Conservation (phyloP, 2,888 invertebrate species). For the Drosophila koepferae region DNA sequence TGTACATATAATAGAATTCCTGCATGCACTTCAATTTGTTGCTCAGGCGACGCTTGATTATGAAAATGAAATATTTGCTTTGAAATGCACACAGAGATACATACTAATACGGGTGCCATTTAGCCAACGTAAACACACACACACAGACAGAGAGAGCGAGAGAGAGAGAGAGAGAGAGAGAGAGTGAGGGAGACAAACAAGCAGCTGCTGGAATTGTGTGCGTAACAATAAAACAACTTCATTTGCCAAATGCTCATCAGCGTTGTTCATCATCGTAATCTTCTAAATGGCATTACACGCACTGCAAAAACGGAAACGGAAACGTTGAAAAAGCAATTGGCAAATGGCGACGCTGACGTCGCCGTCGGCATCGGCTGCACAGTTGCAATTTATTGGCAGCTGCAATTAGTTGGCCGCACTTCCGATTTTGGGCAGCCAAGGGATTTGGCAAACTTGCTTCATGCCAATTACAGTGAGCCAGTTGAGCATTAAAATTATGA, state of each 20-base stretch:
- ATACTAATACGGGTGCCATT: slow-evolving; percentile 17
- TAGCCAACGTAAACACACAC: slow-evolving; percentile 13
- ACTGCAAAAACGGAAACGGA: slow-evolving; percentile 65
- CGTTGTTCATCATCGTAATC: slow-evolving; percentile 32
- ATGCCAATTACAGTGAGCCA: slow-evolving; percentile 43
- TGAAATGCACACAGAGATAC: slow-evolving; percentile 34
- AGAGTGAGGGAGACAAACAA: slow-evolving; percentile 6
- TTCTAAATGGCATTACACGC: slow-evolving; percentile 53
- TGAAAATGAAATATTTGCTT: slow-evolving; percentile 73
- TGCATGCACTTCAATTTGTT: slow-evolving; percentile 45
- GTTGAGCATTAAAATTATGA: slow-evolving; percentile 44
- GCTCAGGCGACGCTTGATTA: slow-evolving; percentile 46
- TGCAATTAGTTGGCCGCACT: slow-evolving; percentile 63
- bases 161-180: slow-evolving; percentile 3
- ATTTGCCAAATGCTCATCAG: slow-evolving; percentile 38
- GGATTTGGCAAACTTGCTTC: slow-evolving; percentile 42
- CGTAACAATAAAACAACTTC: slow-evolving; percentile 51
- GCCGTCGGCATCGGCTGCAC: slow-evolving; percentile 17
- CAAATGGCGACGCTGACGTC: slow-evolving; percentile 53
- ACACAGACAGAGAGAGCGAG: slow-evolving; percentile 2
- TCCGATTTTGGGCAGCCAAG: slow-evolving; percentile 30
- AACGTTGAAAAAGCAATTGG: slow-evolving; percentile 73
- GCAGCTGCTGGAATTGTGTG: slow-evolving; percentile 30
- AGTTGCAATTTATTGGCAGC: slow-evolving; percentile 63
- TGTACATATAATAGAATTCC: slow-evolving; percentile 16